Evolutionary conservation across 2,888 invertebrate species (phyloP).

Genomic region (Nemurella pictetii): DNA sequence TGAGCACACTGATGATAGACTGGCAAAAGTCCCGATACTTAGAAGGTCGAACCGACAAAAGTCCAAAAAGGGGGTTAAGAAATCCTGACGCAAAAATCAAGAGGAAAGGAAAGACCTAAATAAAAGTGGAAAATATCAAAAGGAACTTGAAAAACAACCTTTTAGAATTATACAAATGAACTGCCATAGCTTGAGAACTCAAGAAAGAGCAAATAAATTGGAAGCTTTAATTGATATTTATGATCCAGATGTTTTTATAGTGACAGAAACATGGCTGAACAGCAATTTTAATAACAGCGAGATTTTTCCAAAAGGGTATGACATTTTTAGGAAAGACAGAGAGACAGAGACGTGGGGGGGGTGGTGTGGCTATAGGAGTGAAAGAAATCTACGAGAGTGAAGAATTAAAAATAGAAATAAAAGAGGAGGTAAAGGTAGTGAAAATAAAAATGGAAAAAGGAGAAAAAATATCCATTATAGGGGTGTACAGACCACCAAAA

Average conservation of each 20-base stretch:
- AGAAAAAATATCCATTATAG: neutral
- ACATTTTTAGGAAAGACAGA: conserved; percentile 1
- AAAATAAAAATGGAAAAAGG: neutral
- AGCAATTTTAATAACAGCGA: neutral
- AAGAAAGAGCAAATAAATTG: too few species aligned
- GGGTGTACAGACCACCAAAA: neutral
- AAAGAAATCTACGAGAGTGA: neutral
- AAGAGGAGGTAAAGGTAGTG: neutral
- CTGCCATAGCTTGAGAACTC: too few species aligned
- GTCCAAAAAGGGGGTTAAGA: too few species aligned
- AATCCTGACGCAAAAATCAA: too few species aligned
- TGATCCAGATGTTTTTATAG: conserved; percentile 11
- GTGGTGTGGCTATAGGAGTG: neutral
- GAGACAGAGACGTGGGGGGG: neutral
- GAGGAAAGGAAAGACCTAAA: too few species aligned
- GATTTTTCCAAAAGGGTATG: neutral
- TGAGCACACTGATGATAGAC: too few species aligned
- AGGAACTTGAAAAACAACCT: too few species aligned
- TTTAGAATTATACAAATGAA: too few species aligned
- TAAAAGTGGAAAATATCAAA: too few species aligned
- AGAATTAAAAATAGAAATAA: neutral
- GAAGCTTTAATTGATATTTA: neutral
- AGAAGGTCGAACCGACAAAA: too few species aligned
- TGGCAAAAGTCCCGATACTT: too few species aligned
- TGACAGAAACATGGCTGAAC: conserved; percentile 7